Percentiles rank a stretch among this genome's conserved stretches.
phyloP scores from a whole-genome alignment of 64 coral and sea anemone genomes.

The Actinia tenebrosa region DNA sequence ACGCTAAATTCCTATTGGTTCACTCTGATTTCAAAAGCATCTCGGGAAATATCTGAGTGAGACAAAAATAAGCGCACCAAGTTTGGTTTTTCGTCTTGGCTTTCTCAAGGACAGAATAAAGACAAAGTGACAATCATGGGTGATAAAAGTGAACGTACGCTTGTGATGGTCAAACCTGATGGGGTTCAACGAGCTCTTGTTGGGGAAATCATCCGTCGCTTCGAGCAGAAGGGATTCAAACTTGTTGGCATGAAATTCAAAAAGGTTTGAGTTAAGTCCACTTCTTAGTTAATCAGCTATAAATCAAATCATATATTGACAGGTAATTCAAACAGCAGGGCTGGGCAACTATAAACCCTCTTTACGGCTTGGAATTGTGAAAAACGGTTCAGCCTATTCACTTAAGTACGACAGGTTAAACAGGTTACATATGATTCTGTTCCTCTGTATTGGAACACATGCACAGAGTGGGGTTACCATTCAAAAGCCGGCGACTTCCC shows the following conservation, averaged over 20 bases:
- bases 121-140: not conserved
- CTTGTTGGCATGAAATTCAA: constrained; percentile 35
- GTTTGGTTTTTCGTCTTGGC: not conserved
- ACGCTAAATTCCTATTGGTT: not conserved
- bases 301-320: no score
- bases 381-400: no score
- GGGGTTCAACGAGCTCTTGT: constrained; percentile 27
- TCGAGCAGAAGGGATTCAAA: constrained; percentile 38
- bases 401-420: no score
- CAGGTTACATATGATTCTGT: no score
- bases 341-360: no score
- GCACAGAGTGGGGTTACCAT: no score
- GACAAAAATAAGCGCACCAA: not conserved
- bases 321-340: no score
- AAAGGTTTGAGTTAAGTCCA: constrained; percentile 6
- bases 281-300: no score
- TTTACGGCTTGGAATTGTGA: no score
- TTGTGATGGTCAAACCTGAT: constrained; percentile 39
- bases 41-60: not conserved
- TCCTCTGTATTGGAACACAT: no score
- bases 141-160: not conserved
- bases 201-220: constrained; percentile 24
- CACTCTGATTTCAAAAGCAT: not conserved
- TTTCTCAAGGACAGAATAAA: not conserved
- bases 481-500: no score